Evolutionary conservation across 2,888 invertebrate genomes (phyloP).

Genomic region (Formica aserva): DNA sequence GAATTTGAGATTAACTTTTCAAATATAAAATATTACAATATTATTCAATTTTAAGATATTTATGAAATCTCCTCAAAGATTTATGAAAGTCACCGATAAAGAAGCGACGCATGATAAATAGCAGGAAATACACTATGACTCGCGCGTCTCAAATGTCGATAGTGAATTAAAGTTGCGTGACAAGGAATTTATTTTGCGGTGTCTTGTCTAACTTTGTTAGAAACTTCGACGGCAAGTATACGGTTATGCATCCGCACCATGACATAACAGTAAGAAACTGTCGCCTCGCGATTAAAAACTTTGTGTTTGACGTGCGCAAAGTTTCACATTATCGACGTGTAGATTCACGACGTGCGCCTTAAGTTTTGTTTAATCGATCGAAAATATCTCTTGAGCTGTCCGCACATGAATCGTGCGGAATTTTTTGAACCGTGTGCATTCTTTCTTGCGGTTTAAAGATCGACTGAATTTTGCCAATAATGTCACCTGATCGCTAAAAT

Average conservation of each 20-base stretch:
- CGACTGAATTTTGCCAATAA: conserved; percentile 13
- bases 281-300: conserved; percentile 51
- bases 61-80: not conserved
- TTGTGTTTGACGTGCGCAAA: conserved; percentile 30
- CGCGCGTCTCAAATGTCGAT: conserved; percentile 35
- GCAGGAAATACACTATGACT: too few relatives aligned
- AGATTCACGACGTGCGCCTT: not conserved
- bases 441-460: not conserved
- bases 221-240: conserved; percentile 33
- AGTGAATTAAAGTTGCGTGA: conserved; percentile 54
- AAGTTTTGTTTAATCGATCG: conserved; percentile 24
- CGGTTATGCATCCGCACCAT: not conserved
- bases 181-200: conserved; percentile 51
- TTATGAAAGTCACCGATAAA: not conserved
- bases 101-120: not conserved
- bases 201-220: conserved; percentile 46
- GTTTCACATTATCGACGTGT: conserved; percentile 40
- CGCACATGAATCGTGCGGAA: not conserved
- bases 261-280: conserved; percentile 51
- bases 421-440: not conserved
- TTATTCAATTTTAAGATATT: not conserved
- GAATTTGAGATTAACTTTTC: not conserved
- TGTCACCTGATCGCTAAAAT: conserved; percentile 31
- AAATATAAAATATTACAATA: not conserved
- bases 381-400: not conserved